A percentile compares a stretch with the other conserved stretches of the same genome.
These are phyloP conservation scores for Mimas tiliae DNA, from an alignment of 2,888 invertebrate genomes.

Conservation along the genomic window DNA sequence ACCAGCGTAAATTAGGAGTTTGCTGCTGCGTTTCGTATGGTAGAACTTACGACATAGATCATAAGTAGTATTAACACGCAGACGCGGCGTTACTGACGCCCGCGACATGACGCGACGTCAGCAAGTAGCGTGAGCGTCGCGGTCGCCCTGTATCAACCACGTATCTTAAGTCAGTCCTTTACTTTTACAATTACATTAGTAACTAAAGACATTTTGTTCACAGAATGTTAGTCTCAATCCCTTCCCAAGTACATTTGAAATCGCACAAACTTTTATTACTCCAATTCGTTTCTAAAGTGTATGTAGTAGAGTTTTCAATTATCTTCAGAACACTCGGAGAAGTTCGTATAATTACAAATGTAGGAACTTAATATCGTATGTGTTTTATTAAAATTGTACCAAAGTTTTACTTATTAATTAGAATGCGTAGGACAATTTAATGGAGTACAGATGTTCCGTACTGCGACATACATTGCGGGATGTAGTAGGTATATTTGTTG, in stretches of 20 bases:
- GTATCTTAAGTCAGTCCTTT: no score
- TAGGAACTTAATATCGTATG: conserved; percentile 26
- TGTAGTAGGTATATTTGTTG: no score
- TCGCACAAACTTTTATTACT: conserved; percentile 16
- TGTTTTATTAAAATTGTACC: conserved; percentile 17
- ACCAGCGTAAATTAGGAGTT: no score
- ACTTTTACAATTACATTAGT: neutral
- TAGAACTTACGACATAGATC: no score
- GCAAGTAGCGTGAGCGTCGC: no score
- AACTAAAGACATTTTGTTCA: neutral
- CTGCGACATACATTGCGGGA: neutral
- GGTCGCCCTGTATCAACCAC: no score
- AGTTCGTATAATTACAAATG: conserved; percentile 26
- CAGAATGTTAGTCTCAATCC: neutral
- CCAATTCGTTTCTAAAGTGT: neutral
- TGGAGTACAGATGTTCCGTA: neutral
- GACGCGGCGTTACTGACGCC: no score
- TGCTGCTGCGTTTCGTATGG: no score
- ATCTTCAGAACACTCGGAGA: neutral
- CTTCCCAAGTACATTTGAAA: conserved; percentile 10
- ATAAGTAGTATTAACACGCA: no score
- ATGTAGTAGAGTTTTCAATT: conserved; percentile 13
- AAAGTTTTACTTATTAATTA: conserved; percentile 16
- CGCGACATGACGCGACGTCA: no score
- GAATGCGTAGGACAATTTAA: neutral